Evolutionary conservation across 2,113 vertebrate species (phyloP).

Genomic region (Myanophis thanlyinensis): DNA sequence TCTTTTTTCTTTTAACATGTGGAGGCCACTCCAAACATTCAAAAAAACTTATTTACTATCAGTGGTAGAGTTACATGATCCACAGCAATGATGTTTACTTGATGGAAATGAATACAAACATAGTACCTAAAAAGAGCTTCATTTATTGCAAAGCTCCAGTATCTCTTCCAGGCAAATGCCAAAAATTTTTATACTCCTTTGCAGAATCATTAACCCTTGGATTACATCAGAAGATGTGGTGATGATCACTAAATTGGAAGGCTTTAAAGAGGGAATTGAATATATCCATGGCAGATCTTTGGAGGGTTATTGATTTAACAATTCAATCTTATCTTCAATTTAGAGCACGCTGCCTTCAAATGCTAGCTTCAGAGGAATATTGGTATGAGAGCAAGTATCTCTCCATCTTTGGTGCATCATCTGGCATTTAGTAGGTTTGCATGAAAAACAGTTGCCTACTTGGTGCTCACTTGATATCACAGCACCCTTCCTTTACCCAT

Average conservation of each 20-base stretch:
- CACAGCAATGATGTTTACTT: neutral
- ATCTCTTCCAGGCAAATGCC: neutral
- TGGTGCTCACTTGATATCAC: neutral
- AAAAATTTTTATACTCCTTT: neutral
- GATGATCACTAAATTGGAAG: neutral
- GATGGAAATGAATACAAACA: neutral
- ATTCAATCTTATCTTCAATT: neutral
- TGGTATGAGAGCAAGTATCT: neutral
- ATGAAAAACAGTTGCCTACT: neutral
- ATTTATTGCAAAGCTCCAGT: neutral
- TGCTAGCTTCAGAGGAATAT: neutral
- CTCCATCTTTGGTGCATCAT: neutral
- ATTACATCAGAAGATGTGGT: neutral
- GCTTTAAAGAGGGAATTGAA: neutral
- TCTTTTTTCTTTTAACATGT: neutral
- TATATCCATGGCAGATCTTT: neutral
- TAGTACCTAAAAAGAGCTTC: neutral
- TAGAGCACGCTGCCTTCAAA: neutral
- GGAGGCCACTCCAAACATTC: neutral
- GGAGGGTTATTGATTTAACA: neutral
- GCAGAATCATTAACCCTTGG: neutral
- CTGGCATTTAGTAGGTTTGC: neutral
- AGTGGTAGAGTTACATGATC: neutral
- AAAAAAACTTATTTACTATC: neutral
- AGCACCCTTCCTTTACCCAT: neutral